Evolutionary conservation across 2,113 vertebrate genomes (phyloP).

Genomic region (Vidua macroura): DNA sequence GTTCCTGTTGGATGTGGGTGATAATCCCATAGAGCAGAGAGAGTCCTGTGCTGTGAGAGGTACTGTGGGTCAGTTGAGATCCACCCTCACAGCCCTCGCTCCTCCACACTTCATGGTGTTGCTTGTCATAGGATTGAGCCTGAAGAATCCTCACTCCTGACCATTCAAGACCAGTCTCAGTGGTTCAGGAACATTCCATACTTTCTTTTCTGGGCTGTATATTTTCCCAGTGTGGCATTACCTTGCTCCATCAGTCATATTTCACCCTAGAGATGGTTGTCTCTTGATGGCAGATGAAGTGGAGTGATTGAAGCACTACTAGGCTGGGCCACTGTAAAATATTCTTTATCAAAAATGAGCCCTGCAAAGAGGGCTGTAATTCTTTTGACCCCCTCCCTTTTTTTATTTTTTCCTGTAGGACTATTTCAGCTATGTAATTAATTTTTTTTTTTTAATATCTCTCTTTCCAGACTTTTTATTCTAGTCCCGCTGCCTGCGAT

Average conservation of each 20-base stretch:
- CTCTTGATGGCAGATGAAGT: background rate
- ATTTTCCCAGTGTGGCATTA: background rate
- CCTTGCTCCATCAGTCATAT: fast-evolving
- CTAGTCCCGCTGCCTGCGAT: background rate
- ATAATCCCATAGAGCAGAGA: fast-evolving
- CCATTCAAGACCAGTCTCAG: fast-evolving
- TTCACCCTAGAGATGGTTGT: background rate
- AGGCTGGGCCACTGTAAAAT: background rate
- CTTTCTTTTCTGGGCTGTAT: background rate
- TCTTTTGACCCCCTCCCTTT: background rate
- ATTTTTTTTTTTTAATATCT: background rate
- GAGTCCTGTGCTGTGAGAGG: background rate
- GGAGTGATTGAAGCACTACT: background rate
- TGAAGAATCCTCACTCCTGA: background rate
- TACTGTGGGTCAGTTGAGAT: background rate
- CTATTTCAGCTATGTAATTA: background rate
- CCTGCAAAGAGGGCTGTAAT: background rate
- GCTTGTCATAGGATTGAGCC: fast-evolving
- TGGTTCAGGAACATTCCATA: background rate
- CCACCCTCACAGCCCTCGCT: fast-evolving
- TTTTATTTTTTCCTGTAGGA: background rate
- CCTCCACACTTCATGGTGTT: no score
- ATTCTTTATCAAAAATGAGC: background rate
- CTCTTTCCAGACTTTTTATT: slow-evolving; percentile 25
- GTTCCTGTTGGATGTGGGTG: background rate